A percentile compares a stretch with the other conserved stretches of the same genome.
These are phyloP conservation scores for Tipula lateralis DNA, from an alignment of 2,888 invertebrate genomes.

Conservation along the genomic window DNA sequence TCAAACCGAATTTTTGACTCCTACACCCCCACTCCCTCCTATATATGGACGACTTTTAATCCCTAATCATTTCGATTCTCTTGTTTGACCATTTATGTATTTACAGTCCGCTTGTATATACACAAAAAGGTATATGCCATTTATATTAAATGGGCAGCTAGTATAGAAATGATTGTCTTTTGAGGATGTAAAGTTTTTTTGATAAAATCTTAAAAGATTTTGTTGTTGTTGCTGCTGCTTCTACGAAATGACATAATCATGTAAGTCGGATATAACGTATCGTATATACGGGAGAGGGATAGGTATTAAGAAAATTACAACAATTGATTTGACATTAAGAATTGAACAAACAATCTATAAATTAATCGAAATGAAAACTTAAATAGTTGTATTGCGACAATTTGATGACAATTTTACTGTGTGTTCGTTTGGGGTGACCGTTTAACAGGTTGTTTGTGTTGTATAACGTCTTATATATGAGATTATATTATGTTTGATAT, in stretches of 20 bases:
- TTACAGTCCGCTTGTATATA: not conserved
- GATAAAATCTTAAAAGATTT: conserved; percentile 19
- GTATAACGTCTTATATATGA: not conserved
- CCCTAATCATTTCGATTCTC: conserved; percentile 11
- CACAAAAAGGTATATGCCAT: not conserved
- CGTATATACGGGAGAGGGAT: not conserved
- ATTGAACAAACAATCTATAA: not conserved
- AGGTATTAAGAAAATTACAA: conserved; percentile 11
- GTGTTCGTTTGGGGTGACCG: not conserved
- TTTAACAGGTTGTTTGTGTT: conserved; percentile 24
- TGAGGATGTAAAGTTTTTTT: not conserved
- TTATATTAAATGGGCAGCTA: conserved; percentile 19
- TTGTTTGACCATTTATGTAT: not conserved
- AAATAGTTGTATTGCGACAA: not conserved
- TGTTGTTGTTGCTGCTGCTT: not conserved
- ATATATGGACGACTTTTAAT: not conserved
- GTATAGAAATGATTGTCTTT: conserved; percentile 12
- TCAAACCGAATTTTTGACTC: not conserved
- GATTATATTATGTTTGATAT: not conserved
- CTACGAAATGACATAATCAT: conserved; percentile 12
- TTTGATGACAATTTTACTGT: not conserved
- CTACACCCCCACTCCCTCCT: not conserved
- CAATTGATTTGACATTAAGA: conserved; percentile 24
- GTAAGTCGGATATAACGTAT: not conserved
- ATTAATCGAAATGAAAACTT: not conserved